Base-by-base conservation (phyloP, 2,888 invertebrate genomes). In the Caradrina clavipalpis region DNA sequence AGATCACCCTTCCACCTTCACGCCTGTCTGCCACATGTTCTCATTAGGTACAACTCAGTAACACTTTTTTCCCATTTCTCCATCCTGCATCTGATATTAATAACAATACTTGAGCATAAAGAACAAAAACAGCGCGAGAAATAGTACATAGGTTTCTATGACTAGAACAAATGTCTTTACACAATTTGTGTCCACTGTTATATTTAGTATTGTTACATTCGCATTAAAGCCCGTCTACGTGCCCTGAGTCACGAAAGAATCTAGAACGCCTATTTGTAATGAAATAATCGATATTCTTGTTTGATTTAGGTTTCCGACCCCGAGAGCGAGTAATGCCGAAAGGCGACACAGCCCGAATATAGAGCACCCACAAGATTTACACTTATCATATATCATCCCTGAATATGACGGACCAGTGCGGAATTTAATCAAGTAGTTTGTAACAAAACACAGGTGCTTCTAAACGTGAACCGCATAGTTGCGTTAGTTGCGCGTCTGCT, bases 391-490 rank as follows among this genome's bases (percentile, higher is more conserved):
- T 81, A 86, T 88, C 83, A 82, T 74, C 66, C 70, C 66, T 69
- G 82, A 78, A 81, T 83, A 81, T 86, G 80, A 86, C 76, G 79
- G 75, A 81, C 74, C 78, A 73, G 63, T 84, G 64, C 31, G 83
- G 86, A 86, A 87, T 86, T 87, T 88, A 89, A 89, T 89, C 87
- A 87, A 87, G 87, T 81, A 85, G 78, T 81, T 83, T 73, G 73
- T 68, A 80, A 82, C 85, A 85, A 84, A 87, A 84, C 88, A 84
- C 88, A 88, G 88, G 88, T 88, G 87, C 75, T 82, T 78, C 66
- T 81, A 85, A 86, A 85, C 80, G 86, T 84, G 84, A 83, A 82
- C 79, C 80, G 84, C 83, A 86, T 77, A 70, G 57, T 75, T 68
- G 59, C 26, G 69, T 69, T 71, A 53, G 59, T 74, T 77, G 86